Conservation (phyloP, 2,797 vertebrate species). For the Atherinosoma microstoma region DNA sequence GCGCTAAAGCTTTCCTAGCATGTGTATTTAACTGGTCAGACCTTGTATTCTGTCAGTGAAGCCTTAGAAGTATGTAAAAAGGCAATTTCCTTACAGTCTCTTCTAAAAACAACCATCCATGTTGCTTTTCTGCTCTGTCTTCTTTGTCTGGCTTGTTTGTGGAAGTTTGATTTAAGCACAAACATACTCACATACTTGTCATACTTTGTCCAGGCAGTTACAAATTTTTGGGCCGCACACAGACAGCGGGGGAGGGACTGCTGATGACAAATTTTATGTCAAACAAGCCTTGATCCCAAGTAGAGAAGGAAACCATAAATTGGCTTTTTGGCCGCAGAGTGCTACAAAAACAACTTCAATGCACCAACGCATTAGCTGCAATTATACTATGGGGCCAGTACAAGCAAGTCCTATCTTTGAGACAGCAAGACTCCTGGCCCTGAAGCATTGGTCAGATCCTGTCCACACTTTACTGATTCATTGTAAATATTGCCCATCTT, state of each 20-base stretch:
- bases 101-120: neutral
- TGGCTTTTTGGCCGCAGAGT: neutral
- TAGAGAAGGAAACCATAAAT: neutral
- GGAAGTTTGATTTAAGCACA: neutral
- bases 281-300: neutral
- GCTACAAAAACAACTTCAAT: neutral
- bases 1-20: neutral
- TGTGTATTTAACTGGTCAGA: neutral
- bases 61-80: neutral
- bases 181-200: neutral
- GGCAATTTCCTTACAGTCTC: neutral
- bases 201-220: neutral
- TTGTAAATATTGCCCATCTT: neutral
- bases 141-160: neutral
- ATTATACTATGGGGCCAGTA: neutral
- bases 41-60: neutral
- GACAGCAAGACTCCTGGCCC: neutral
- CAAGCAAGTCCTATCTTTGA: neutral
- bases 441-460: neutral
- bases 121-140: neutral
- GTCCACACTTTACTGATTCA: neutral
- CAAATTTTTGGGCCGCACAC: neutral
- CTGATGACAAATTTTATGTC: neutral
- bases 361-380: neutral
- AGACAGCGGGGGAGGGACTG: neutral